A percentile compares a stretch with the other conserved stretches of the same genome.
Conservation (phyloP, 2,888 invertebrate species). For the Itoplectis maculator region DNA sequence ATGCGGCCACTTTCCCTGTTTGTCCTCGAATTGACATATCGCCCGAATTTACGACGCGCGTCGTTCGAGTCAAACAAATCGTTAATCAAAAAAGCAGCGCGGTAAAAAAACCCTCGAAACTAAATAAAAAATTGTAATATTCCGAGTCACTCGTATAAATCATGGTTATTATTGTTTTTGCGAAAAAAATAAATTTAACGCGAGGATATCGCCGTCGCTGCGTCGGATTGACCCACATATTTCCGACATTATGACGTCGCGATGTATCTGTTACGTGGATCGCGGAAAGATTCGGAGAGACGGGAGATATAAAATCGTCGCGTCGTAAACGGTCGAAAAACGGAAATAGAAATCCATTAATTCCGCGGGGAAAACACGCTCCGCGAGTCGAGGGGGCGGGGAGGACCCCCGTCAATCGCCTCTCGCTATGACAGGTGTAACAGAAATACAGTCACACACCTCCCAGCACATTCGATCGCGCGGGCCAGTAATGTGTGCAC, state of each 20-base stretch:
- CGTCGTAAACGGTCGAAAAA: neutral
- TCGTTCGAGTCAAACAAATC: too few species aligned
- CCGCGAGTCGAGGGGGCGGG: neutral
- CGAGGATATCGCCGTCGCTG: neutral
- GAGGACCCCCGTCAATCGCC: too few species aligned
- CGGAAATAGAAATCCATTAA: slow-evolving; percentile 28
- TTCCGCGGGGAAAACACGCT: slow-evolving; percentile 13
- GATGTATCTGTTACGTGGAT: too few species aligned
- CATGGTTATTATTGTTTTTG: too few species aligned
- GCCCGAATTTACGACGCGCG: too few species aligned
- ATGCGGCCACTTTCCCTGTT: too few species aligned
- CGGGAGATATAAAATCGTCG: neutral
- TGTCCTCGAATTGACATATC: too few species aligned
- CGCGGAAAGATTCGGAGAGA: too few species aligned
- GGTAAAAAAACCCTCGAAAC: too few species aligned
- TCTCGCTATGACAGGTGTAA: neutral
- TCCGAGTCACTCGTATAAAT: too few species aligned
- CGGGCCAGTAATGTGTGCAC: slow-evolving; percentile 12
- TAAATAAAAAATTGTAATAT: too few species aligned
- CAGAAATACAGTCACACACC: slow-evolving; percentile 24
- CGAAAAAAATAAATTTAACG: neutral
- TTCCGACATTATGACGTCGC: neutral
- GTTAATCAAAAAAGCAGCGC: too few species aligned
- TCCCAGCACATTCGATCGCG: neutral
- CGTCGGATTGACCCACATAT: neutral